Evolutionary conservation across 1,140 invertebrate genomes (phyloP).

Genomic region (Diorhabda elongata): DNA sequence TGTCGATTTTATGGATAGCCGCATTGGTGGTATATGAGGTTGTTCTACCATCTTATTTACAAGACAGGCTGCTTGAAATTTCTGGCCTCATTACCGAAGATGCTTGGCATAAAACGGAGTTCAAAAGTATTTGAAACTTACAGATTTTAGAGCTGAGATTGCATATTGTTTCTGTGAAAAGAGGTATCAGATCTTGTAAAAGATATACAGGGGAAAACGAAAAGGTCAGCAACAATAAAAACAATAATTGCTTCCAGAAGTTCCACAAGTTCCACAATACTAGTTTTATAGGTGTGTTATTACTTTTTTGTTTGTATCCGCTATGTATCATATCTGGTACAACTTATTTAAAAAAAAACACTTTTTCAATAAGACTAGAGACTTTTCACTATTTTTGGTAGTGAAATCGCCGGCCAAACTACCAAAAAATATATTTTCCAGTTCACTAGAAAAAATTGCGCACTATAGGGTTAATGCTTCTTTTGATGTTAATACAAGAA

Average conservation of each 20-base stretch:
- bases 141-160: neutral
- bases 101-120: neutral
- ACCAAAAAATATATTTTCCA: too few species aligned
- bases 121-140: neutral
- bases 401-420: too few species aligned
- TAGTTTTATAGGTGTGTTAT: neutral
- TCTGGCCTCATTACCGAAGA: slow-evolving; percentile 18
- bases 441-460: neutral
- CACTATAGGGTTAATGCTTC: neutral
- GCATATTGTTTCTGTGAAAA: neutral
- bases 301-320: neutral
- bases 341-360: neutral
- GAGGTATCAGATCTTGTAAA: neutral
- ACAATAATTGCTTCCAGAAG: slow-evolving; percentile 17
- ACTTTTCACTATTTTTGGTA: too few species aligned
- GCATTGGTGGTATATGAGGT: slow-evolving; percentile 31
- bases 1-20: slow-evolving; percentile 46
- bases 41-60: slow-evolving; percentile 32
- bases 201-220: neutral
- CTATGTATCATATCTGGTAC: neutral
- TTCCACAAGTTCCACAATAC: slow-evolving; percentile 10
- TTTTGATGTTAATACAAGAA: too few species aligned
- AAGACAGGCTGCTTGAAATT: slow-evolving; percentile 22
- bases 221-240: slow-evolving; percentile 13
- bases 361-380: too few species aligned